Evolutionary conservation across 1,140 invertebrate species (phyloP).

Genomic region (Dendroctonus valens): DNA sequence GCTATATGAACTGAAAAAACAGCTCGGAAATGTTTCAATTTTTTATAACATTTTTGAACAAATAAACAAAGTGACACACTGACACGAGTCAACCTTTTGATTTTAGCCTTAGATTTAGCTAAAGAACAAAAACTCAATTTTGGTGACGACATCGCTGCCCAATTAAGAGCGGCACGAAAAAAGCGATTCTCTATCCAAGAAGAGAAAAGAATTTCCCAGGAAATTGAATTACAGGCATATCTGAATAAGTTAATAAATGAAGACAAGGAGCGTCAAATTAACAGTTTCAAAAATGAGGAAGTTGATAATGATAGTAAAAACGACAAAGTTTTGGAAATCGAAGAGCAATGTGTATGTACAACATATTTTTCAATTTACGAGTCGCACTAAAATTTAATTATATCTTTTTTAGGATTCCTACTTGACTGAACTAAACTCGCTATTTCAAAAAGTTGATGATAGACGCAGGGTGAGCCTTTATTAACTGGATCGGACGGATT

Average conservation of each 20-base stretch:
- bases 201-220: constrained; percentile 89
- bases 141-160: constrained; percentile 95
- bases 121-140: constrained; percentile 92
- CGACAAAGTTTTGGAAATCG: constrained; percentile 65
- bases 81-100: background rate
- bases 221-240: constrained; percentile 88
- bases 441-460: constrained; percentile 94
- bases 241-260: constrained; percentile 83
- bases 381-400: constrained; percentile 3
- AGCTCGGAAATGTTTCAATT: background rate
- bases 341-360: constrained; percentile 69
- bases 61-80: background rate
- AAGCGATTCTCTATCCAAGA: constrained; percentile 90
- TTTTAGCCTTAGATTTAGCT: constrained; percentile 84
- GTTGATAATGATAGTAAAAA: constrained; percentile 57
- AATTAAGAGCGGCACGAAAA: constrained; percentile 85
- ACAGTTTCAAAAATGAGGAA: constrained; percentile 61
- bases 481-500: too few relatives aligned
- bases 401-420: constrained; percentile 64
- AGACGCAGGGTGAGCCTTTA: constrained; percentile 74
- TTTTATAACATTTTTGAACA: background rate
- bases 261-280: constrained; percentile 75
- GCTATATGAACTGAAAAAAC: too few relatives aligned
- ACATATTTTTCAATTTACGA: background rate
- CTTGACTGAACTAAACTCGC: constrained; percentile 76